Percentiles rank a stretch among this genome's conserved stretches.
These are phyloP conservation scores for Clavelina lepadiformis DNA, from an alignment of 23 tunicate genomes.

Conservation along the genomic window DNA sequence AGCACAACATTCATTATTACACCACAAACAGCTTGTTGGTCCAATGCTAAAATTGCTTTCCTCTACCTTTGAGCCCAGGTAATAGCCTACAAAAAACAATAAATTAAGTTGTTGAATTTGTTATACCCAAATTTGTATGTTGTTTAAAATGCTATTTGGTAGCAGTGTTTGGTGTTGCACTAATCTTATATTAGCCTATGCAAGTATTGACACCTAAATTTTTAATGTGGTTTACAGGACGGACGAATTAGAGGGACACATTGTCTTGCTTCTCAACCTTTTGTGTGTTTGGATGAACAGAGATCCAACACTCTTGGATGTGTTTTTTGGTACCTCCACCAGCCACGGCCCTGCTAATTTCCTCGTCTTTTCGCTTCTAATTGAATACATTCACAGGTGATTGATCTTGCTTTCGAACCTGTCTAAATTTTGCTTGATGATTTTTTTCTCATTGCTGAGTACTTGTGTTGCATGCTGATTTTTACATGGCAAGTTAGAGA, in stretches of 20 bases:
- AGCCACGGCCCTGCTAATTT: conserved; percentile 65
- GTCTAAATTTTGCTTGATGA: not conserved
- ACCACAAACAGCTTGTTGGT: conserved; percentile 82
- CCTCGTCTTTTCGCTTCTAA: conserved; percentile 58
- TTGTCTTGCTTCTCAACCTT: conserved; percentile 72
- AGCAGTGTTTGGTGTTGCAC: no score
- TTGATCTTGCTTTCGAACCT: no score
- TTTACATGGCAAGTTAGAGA: no score
- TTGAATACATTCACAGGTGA: conserved; percentile 80
- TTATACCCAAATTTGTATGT: no score
- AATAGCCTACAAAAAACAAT: no score
- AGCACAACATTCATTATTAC: conserved; percentile 83
- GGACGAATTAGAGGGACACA: conserved; percentile 80
- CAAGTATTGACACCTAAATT: no score
- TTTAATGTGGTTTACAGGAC: conserved; percentile 30
- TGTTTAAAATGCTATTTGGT: not conserved
- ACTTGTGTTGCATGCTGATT: no score
- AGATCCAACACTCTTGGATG: conserved; percentile 79
- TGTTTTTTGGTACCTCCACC: conserved; percentile 61
- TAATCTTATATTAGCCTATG: no score
- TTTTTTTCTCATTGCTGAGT: not conserved
- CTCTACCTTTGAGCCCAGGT: conserved; percentile 28
- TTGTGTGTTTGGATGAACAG: conserved; percentile 96
- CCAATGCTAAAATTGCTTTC: conserved; percentile 82
- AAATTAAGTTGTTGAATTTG: no score